A percentile compares a stretch with the other conserved stretches of the same genome.
Evolutionary conservation across 1,140 invertebrate genomes (phyloP).

Genomic region (Steinernema feltiae): DNA sequence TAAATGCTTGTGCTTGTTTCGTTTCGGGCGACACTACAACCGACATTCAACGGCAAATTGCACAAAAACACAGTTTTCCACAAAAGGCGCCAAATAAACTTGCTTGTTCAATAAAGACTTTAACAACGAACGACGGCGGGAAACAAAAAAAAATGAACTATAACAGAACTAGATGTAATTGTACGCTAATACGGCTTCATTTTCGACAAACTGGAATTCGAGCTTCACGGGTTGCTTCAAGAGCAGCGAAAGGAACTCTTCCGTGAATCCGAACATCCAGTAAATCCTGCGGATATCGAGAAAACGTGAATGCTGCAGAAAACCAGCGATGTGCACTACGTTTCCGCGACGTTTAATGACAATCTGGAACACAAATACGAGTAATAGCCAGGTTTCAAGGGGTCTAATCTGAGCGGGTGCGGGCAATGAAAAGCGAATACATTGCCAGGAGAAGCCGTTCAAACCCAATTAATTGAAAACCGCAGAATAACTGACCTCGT

Average conservation of each 20-base stretch:
- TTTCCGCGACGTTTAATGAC: slow-evolving; percentile 57
- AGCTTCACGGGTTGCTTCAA: slow-evolving; percentile 55
- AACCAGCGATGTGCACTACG: slow-evolving; percentile 49
- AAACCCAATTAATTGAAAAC: slow-evolving; percentile 14
- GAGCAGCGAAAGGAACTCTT: slow-evolving; percentile 52
- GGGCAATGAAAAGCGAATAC: too few species aligned
- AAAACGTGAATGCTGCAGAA: slow-evolving; percentile 39
- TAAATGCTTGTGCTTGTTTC: too few species aligned
- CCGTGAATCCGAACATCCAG: slow-evolving; percentile 55
- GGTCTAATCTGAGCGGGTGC: too few species aligned
- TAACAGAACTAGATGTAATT: slow-evolving; percentile 45
- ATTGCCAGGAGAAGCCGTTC: too few species aligned
- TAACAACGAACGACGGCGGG: slow-evolving; percentile 22
- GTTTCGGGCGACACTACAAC: too few species aligned
- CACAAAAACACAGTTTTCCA: too few species aligned
- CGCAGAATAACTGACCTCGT: slow-evolving; percentile 41
- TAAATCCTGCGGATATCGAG: slow-evolving; percentile 42
- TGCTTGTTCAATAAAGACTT: too few species aligned
- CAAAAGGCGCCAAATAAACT: too few species aligned
- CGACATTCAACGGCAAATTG: too few species aligned
- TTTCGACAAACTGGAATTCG: slow-evolving; percentile 52
- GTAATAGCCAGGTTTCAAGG: too few species aligned
- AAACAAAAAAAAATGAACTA: slow-evolving; percentile 33
- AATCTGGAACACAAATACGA: slow-evolving; percentile 43
- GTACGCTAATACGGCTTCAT: slow-evolving; percentile 46